These are phyloP conservation scores for Coccyzus lansbergi DNA, from an alignment of 2,797 vertebrate species.

Conservation along the genomic window DNA sequence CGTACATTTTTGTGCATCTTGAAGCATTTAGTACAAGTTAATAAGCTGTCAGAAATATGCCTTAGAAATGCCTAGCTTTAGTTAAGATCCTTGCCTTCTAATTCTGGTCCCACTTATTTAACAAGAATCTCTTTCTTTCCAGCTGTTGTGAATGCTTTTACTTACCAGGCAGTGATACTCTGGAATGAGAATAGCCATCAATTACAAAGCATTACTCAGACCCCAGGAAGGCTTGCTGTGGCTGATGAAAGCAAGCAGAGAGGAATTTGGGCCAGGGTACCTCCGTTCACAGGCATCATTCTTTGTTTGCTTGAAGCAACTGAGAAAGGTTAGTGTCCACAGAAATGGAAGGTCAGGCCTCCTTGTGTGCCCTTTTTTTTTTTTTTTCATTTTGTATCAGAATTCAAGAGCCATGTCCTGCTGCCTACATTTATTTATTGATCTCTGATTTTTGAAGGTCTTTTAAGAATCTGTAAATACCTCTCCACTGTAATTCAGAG, in stretches of 20 bases:
- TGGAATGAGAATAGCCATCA: neutral
- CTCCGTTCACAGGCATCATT: neutral
- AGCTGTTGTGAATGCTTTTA: neutral
- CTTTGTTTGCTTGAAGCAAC: neutral
- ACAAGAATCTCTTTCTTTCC: neutral
- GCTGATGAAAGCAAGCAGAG: neutral
- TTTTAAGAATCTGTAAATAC: neutral
- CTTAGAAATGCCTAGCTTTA: neutral
- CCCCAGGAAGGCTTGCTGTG: accelerated
- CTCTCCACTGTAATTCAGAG: neutral
- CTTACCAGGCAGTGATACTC: neutral
- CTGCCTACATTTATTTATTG: neutral
- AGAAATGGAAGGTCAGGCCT: neutral
- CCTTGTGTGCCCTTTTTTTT: neutral
- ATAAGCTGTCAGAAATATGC: neutral
- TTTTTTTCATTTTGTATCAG: neutral
- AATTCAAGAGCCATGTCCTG: neutral
- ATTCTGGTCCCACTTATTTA: constrained; percentile 1
- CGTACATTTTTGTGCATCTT: neutral
- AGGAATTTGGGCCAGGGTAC: neutral
- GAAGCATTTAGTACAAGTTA: neutral
- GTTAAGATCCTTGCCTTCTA: neutral
- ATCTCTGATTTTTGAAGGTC: neutral
- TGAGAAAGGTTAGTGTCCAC: neutral
- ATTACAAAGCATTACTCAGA: neutral